Evolutionary conservation across 2,797 vertebrate species (phyloP).

Genomic region (Ptychadena robeensis): DNA sequence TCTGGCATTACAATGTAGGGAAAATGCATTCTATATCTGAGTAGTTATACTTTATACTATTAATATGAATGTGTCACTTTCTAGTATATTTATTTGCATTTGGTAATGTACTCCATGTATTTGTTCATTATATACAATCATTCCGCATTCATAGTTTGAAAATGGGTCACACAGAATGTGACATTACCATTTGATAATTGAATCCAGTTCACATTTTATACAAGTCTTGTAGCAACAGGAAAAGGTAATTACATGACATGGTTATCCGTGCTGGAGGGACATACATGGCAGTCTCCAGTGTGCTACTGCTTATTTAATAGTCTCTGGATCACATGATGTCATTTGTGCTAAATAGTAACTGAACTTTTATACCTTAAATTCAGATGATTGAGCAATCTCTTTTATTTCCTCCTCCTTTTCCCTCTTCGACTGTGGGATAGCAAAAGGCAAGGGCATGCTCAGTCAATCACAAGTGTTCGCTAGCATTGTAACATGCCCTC

Average conservation of each 20-base stretch:
- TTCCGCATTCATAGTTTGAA: background rate
- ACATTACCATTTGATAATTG: conserved; percentile 54
- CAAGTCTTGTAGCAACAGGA: conserved; percentile 29
- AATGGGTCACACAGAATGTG: conserved; percentile 49
- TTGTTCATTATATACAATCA: conserved; percentile 17
- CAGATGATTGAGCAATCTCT: conserved; percentile 65
- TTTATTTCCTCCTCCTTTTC: conserved; percentile 16
- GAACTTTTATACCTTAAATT: conserved; percentile 65
- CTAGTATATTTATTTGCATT: background rate
- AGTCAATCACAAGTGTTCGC: conserved; percentile 64
- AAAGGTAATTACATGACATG: conserved; percentile 46
- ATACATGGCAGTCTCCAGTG: background rate
- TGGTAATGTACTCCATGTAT: background rate
- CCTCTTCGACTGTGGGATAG: conserved; percentile 49
- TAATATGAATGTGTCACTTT: background rate
- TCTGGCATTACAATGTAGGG: background rate
- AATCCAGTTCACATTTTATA: conserved; percentile 24
- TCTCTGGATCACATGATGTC: conserved; percentile 57
- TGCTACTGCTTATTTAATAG: conserved; percentile 50
- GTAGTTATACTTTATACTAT: background rate
- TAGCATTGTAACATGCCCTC: conserved; percentile 64
- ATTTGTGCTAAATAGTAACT: conserved; percentile 68
- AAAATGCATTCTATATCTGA: background rate
- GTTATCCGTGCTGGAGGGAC: conserved; percentile 19
- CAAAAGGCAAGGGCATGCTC: conserved; percentile 68